A percentile compares a stretch with the other conserved stretches of the same genome.
phyloP scores from a whole-genome alignment of 2,113 vertebrate species.

The Erinaceus europaeus region DNA sequence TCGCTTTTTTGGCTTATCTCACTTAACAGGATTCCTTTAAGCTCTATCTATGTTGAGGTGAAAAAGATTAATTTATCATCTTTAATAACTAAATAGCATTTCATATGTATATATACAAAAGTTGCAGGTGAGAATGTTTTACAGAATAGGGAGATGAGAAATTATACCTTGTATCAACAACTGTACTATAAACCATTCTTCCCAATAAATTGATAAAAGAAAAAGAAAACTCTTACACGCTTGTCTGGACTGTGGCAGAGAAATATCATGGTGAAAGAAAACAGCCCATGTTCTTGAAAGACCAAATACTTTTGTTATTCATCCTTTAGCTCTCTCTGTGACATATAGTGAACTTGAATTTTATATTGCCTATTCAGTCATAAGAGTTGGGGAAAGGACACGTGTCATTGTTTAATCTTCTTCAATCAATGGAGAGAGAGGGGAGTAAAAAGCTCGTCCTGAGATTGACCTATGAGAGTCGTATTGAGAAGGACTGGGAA shows the following conservation, averaged over 20 bases:
- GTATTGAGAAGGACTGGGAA: too few species aligned
- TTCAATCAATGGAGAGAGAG: neutral
- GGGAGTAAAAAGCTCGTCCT: neutral
- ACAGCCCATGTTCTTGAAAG: neutral
- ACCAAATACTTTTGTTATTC: neutral
- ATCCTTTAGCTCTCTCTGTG: neutral
- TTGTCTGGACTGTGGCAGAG: neutral
- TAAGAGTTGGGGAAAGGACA: neutral
- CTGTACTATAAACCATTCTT: too few species aligned
- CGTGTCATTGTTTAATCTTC: neutral
- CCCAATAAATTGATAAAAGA: too few species aligned
- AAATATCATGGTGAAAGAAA: neutral
- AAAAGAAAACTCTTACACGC: neutral
- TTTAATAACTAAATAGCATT: too few species aligned
- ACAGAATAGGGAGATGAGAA: too few species aligned
- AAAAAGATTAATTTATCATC: too few species aligned
- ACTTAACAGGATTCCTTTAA: too few species aligned
- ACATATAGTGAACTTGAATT: neutral
- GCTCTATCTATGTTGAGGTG: too few species aligned
- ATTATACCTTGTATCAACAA: neutral
- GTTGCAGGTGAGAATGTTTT: too few species aligned
- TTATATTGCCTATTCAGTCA: neutral
- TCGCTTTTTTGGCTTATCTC: too few species aligned
- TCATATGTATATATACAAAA: too few species aligned
- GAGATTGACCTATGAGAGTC: neutral